Conservation (phyloP, 1,140 invertebrate genomes). For the Pseudachorutes palmiensis region DNA sequence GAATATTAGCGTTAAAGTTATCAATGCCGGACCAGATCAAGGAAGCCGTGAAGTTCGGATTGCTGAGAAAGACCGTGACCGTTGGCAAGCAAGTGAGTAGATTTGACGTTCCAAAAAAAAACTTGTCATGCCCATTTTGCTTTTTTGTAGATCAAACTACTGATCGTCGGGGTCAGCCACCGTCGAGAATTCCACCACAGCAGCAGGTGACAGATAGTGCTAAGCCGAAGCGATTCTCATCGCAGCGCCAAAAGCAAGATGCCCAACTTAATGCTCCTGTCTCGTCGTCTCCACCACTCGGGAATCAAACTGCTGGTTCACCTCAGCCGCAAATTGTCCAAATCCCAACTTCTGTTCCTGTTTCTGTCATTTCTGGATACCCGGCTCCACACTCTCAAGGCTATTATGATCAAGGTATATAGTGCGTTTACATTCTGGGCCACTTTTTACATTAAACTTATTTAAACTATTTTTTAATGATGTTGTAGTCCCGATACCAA, state of each 20-base stretch:
- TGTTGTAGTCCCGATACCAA: slow-evolving; percentile 11
- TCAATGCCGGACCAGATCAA: neutral
- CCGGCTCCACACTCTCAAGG: slow-evolving; percentile 18
- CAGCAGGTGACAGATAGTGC: slow-evolving; percentile 42
- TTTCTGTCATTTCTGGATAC: slow-evolving; percentile 10
- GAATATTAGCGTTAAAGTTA: neutral
- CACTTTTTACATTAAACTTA: too few species aligned
- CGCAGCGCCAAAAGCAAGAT: slow-evolving; percentile 53
- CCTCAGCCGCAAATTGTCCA: slow-evolving; percentile 17
- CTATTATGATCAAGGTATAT: slow-evolving; percentile 33
- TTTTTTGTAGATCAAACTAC: neutral
- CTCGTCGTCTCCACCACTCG: slow-evolving; percentile 4
- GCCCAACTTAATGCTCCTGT: neutral
- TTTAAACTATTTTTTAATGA: slow-evolving; percentile 17
- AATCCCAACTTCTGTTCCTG: slow-evolving; percentile 24
- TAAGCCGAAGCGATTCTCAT: slow-evolving; percentile 64
- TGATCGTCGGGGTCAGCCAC: neutral
- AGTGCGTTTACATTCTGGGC: too few species aligned
- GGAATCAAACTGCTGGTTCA: slow-evolving; percentile 1
- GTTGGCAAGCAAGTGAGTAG: neutral
- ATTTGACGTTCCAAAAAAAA: too few species aligned
- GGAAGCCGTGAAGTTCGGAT: neutral
- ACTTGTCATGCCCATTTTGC: neutral
- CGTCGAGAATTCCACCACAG: slow-evolving; percentile 43
- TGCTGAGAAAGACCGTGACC: neutral